These are phyloP conservation scores for Heliconius charithonia DNA, from an alignment of 2,888 invertebrate species.

Conservation along the genomic window DNA sequence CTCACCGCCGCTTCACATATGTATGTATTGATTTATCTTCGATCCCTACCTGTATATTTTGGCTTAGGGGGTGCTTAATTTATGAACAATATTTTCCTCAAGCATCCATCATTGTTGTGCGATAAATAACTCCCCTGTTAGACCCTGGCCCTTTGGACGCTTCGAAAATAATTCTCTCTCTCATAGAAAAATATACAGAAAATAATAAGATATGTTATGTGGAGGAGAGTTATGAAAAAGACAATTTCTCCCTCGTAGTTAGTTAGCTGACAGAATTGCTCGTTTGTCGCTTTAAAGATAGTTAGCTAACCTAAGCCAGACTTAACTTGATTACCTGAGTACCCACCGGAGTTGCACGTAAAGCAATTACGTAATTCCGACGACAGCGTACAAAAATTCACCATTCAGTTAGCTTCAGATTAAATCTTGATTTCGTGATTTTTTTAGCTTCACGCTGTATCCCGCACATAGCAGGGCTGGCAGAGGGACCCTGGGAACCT, in stretches of 20 bases:
- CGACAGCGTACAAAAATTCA: no score
- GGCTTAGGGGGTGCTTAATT: slow-evolving; percentile 56
- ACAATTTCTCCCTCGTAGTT: background rate
- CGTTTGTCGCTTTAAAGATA: background rate
- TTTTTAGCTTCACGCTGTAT: background rate
- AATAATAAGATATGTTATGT: no score
- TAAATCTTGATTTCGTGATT: no score
- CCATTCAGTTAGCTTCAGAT: no score
- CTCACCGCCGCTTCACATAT: background rate
- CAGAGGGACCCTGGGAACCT: no score
- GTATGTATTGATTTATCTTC: background rate
- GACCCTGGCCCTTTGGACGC: slow-evolving; percentile 2
- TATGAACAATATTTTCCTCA: slow-evolving; percentile 59
- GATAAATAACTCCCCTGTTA: slow-evolving; percentile 49
- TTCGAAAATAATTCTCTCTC: slow-evolving; percentile 3
- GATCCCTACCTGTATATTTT: slow-evolving; percentile 7
- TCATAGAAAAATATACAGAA: no score
- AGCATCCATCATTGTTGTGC: slow-evolving; percentile 67
- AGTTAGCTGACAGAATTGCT: background rate
- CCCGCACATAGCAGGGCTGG: no score
- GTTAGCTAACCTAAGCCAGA: background rate
- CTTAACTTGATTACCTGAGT: background rate
- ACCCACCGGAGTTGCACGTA: background rate
- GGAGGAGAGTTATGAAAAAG: background rate
- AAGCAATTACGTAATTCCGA: background rate